phyloP scores from a whole-genome alignment of 2,888 invertebrate genomes.

The Cosmia trapezina region DNA sequence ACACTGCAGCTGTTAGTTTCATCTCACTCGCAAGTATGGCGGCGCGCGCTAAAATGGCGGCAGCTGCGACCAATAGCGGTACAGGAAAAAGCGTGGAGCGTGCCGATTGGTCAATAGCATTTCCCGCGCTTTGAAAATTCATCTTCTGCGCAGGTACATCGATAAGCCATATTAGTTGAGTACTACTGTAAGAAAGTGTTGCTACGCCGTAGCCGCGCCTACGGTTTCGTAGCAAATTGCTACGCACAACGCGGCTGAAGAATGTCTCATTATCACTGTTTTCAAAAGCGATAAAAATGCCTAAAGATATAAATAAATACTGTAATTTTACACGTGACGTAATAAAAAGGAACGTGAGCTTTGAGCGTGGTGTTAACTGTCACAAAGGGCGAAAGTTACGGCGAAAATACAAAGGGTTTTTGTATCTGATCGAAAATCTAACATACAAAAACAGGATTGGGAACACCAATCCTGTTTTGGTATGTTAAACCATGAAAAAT shows the following conservation, averaged over 20 bases:
- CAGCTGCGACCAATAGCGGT: no score
- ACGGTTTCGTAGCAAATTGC: slow-evolving; percentile 17
- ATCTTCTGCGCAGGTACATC: no score
- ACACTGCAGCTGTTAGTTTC: no score
- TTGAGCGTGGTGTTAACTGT: slow-evolving; percentile 15
- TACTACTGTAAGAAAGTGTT: not conserved
- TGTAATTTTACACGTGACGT: not conserved
- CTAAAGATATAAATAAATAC: not conserved
- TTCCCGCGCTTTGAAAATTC: no score
- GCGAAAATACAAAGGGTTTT: slow-evolving; percentile 21
- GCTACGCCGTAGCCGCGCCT: not conserved
- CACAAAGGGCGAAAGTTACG: slow-evolving; percentile 21
- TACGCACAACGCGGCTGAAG: not conserved
- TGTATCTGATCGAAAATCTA: slow-evolving; percentile 13
- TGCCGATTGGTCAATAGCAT: no score
- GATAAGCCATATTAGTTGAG: no score
- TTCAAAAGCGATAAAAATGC: not conserved
- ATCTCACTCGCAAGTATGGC: no score
- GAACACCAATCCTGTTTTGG: not conserved
- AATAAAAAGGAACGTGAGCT: slow-evolving; percentile 33
- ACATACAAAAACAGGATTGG: not conserved
- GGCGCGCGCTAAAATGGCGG: no score
- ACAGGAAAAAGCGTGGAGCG: no score
- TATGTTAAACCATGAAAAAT: not conserved
- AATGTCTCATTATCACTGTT: not conserved